phyloP scores from a whole-genome alignment of 37 sponge, comb jelly and placozoan species.

The Halichondria panicea region DNA sequence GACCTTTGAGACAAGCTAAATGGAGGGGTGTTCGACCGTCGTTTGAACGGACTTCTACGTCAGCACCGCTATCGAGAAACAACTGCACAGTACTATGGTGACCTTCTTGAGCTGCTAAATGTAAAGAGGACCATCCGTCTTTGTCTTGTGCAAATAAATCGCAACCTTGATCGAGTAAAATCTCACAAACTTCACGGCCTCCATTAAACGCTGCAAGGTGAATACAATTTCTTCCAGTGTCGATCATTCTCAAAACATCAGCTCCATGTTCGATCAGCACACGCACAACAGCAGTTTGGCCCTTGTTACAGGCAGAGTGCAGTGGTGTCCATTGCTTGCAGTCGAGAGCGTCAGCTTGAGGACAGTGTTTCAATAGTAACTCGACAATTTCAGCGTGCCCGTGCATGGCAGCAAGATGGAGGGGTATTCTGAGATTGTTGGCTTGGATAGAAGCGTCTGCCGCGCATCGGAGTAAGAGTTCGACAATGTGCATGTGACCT shows the following conservation, averaged over 20 bases:
- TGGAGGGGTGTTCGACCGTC: constrained; percentile 68
- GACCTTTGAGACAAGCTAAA: constrained; percentile 69
- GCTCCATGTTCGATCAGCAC: constrained; percentile 56
- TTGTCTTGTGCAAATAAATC: constrained; percentile 36
- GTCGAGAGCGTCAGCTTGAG: constrained; percentile 60
- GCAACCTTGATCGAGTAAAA: constrained; percentile 60
- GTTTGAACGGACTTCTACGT: constrained; percentile 60
- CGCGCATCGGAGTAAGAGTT: constrained; percentile 17
- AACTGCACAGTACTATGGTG: constrained; percentile 43
- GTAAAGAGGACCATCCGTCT: constrained; percentile 72
- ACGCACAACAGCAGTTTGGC: constrained; percentile 45
- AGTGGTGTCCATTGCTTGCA: constrained; percentile 67
- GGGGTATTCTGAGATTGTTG: constrained; percentile 60
- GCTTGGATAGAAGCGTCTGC: constrained; percentile 60
- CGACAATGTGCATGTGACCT: constrained; percentile 50
- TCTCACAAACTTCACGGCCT: constrained; percentile 56
- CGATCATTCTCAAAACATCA: constrained; percentile 48
- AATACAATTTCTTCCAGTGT: constrained; percentile 65
- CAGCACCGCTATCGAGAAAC: constrained; percentile 51
- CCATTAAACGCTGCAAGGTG: constrained; percentile 77
- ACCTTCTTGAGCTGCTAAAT: constrained; percentile 62
- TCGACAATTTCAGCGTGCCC: constrained; percentile 60
- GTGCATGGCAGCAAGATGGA: constrained; percentile 75
- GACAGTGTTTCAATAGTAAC: constrained; percentile 31
- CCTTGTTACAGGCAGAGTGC: constrained; percentile 60